Evolutionary conservation across 2,797 vertebrate species (phyloP), one percentile per base, ranked within the genome.

Genomic region (Sciurus carolinensis): DNA sequence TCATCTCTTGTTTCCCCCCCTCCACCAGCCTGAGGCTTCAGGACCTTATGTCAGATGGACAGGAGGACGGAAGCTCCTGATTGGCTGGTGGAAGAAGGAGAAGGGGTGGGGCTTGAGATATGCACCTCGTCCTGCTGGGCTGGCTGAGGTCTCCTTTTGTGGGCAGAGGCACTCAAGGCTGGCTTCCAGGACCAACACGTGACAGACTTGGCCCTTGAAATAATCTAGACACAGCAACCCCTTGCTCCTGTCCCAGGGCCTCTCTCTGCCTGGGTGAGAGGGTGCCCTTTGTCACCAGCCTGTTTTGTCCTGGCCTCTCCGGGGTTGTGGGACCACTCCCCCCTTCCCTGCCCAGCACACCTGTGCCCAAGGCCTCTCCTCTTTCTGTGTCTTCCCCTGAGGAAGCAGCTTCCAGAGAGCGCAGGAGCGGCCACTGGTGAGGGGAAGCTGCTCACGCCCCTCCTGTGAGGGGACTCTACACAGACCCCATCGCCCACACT

Each of bases 11-110:
- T 77, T 33, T n/a, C 7, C 44, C 88, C 57, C 26, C 50, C 17
- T 39, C 62, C 71, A 69, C 81, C 72, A 71, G 83, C 84, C 81
- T 83, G 83, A 94, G 77, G 86, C 89, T 90, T 92, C 47, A 28
- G 95, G 87, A 94, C 77, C 91, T 95, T 69, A 5, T n/a, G 75
- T 87, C 91, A 80, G 72, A 26, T 8, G 83, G 71, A 79, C 72
- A 87, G 82, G 91, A 97, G 93, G 80, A 95, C 83, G 50, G 90
- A 71, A 87, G 80, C 80, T 95, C 81, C 76, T 50, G 90, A 86
- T 64, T 90, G 96, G 76, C 95, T 97, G 94, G 77, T 90, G 71
- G 82, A 67, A 91, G 79, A 75, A 91, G 59, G 73, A 88, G 59
- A 86, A 93, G 73, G 69, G 87, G 39, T n/a, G 72, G 62, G 67